These are phyloP conservation scores for Sialis fuliginosa DNA, from an alignment of 2,888 invertebrate genomes.

Conservation along the genomic window DNA sequence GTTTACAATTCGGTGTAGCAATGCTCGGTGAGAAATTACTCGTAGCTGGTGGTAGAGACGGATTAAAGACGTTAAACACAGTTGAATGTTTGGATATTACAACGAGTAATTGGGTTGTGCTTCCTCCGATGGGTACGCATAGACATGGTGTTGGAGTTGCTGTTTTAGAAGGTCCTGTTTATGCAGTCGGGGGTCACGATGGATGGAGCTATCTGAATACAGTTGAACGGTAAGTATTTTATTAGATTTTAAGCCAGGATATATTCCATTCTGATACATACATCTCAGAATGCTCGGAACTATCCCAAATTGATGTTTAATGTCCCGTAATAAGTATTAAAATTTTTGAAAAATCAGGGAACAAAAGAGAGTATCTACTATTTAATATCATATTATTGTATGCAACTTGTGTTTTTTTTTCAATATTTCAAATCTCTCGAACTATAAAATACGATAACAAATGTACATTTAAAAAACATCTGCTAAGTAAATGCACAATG, in stretches of 20 bases:
- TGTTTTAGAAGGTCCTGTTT: slow-evolving; percentile 65
- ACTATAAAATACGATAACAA: no score
- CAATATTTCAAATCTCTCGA: no score
- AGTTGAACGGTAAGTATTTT: slow-evolving; percentile 46
- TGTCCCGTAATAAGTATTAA: no score
- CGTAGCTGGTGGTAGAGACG: slow-evolving; percentile 83
- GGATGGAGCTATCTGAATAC: slow-evolving; percentile 91
- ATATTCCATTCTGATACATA: no score
- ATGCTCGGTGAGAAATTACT: slow-evolving; percentile 66
- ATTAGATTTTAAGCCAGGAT: not conserved
- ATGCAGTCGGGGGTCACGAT: slow-evolving; percentile 91
- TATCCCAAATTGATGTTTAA: no score
- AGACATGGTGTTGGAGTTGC: slow-evolving; percentile 67
- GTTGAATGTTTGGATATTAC: slow-evolving; percentile 80
- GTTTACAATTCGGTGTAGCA: slow-evolving; percentile 84
- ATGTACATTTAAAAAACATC: no score
- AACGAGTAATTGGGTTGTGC: slow-evolving; percentile 57
- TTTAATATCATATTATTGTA: no score
- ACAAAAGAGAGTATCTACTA: no score
- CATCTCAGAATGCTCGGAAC: no score
- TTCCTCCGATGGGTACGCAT: slow-evolving; percentile 82
- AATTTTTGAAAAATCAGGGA: no score
- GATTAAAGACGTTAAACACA: slow-evolving; percentile 82
- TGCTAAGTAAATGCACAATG: no score
- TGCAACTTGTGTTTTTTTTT: no score